phyloP scores from a whole-genome alignment of 2,888 invertebrate genomes.

The Sphinx pinastri region DNA sequence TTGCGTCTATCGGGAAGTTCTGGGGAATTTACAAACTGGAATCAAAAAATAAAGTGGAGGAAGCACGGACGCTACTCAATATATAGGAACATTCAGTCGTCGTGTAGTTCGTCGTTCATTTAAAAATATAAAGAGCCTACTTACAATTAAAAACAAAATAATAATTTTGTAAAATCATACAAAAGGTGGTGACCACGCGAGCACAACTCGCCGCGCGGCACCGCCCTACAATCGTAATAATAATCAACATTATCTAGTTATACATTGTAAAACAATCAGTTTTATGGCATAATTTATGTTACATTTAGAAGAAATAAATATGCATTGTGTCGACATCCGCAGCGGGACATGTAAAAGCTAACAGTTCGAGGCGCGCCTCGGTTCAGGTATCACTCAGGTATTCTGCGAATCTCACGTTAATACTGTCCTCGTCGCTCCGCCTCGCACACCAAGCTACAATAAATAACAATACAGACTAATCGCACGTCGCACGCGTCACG shows the following conservation, averaged over 20 bases:
- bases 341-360: slow-evolving; percentile 26
- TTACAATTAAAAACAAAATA: slow-evolving; percentile 54
- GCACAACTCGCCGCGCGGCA: slow-evolving; percentile 50
- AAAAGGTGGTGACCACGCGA: slow-evolving; percentile 55
- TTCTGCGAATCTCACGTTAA: slow-evolving; percentile 32
- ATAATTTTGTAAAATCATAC: slow-evolving; percentile 56
- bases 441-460: slow-evolving; percentile 18
- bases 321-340: slow-evolving; percentile 54
- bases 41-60: slow-evolving; percentile 42
- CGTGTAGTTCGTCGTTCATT: slow-evolving; percentile 58
- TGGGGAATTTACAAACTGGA: slow-evolving; percentile 16
- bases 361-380: background rate
- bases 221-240: slow-evolving; percentile 48
- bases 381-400: slow-evolving; percentile 10
- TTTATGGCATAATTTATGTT: slow-evolving; percentile 75
- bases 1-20: background rate
- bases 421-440: slow-evolving; percentile 36
- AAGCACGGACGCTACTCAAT: slow-evolving; percentile 56
- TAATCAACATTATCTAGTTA: slow-evolving; percentile 66
- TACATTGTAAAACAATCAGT: slow-evolving; percentile 69
- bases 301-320: slow-evolving; percentile 68
- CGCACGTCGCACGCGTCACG: background rate
- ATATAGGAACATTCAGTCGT: slow-evolving; percentile 68
- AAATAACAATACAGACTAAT: slow-evolving; percentile 19
- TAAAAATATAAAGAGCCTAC: slow-evolving; percentile 55